These are phyloP conservation scores for Caranx melampygus DNA, from an alignment of 2,113 vertebrate genomes.

Conservation along the genomic window DNA sequence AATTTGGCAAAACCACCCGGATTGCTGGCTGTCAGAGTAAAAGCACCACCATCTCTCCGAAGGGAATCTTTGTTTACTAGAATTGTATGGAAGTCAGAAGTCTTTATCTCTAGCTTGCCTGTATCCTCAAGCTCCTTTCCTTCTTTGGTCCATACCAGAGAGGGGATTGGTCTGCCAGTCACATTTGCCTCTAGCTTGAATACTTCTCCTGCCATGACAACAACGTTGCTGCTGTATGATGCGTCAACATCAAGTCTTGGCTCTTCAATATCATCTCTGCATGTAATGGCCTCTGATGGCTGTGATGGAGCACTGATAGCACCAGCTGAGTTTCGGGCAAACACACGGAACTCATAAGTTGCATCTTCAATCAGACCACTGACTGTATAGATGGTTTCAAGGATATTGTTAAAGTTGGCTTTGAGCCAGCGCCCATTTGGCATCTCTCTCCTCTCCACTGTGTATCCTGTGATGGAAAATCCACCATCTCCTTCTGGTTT, in stretches of 20 bases:
- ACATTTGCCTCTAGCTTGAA: constrained; percentile 95
- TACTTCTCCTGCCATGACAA: constrained; percentile 94
- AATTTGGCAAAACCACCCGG: constrained; percentile 97
- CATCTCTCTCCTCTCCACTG: constrained; percentile 94
- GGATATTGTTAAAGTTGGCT: constrained; percentile 97
- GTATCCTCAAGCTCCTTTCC: constrained; percentile 94
- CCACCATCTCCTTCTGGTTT: constrained; percentile 97
- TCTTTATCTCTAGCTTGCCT: constrained; percentile 94
- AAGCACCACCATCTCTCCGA: constrained; percentile 92
- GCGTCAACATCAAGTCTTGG: constrained; percentile 92
- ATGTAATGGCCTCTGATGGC: constrained; percentile 92
- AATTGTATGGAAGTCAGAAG: constrained; percentile 91
- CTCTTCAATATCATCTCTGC: constrained; percentile 95
- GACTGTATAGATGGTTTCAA: constrained; percentile 95
- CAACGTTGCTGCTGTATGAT: constrained; percentile 89
- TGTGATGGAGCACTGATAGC: constrained; percentile 94
- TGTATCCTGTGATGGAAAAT: constrained; percentile 97
- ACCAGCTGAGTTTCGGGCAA: constrained; percentile 95
- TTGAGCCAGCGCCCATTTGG: constrained; percentile 98
- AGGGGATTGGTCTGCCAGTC: constrained; percentile 92
- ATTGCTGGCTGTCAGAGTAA: constrained; percentile 93
- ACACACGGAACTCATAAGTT: constrained; percentile 95
- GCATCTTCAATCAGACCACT: constrained; percentile 95
- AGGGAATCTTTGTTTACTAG: constrained; percentile 93
- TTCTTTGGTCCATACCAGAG: constrained; percentile 95